These are phyloP conservation scores for Hydrolagus colliei DNA, from an alignment of 2,797 vertebrate genomes.

Conservation along the genomic window DNA sequence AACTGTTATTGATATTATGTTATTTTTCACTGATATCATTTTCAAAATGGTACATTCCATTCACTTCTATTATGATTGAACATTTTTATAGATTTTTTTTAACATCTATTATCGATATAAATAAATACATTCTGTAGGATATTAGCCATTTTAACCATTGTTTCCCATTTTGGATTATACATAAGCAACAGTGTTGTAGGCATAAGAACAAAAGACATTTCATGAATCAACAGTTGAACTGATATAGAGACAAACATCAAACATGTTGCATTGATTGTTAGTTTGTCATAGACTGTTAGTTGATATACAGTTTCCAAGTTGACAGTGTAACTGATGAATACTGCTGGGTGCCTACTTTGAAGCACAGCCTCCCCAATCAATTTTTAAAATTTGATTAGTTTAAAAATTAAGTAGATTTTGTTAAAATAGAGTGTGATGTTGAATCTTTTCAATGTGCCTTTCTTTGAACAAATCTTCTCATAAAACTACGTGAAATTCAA, in stretches of 20 bases:
- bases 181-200: not conserved
- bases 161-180: not conserved
- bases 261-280: not conserved
- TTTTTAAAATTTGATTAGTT: not conserved
- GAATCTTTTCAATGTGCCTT: not conserved
- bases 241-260: not conserved
- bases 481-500: not conserved
- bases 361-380: not conserved
- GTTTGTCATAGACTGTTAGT: not conserved
- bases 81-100: no score
- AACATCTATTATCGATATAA: not conserved
- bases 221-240: not conserved
- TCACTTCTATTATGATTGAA: no score
- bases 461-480: not conserved
- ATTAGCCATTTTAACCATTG: no score
- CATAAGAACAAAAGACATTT: not conserved
- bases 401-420: not conserved
- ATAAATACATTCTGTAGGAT: not conserved
- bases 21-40: not conserved
- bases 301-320: not conserved
- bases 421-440: not conserved
- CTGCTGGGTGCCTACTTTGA: not conserved
- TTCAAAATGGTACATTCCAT: no score
- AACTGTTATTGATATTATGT: not conserved
- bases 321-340: not conserved